Base-by-base conservation (phyloP, 2,888 invertebrate species). In the Trachelus tabidus region DNA sequence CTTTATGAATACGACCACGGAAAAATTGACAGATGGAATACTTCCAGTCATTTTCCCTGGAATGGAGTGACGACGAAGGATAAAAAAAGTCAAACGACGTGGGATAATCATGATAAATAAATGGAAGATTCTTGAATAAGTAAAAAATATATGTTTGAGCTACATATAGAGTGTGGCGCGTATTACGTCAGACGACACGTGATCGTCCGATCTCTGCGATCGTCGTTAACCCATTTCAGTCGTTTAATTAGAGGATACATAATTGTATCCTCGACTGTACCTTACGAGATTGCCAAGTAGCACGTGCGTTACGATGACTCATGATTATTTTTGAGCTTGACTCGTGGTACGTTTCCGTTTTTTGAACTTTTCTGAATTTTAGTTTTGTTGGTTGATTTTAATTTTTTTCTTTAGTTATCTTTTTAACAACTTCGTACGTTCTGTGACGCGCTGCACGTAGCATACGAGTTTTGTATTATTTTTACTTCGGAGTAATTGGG, bases 171-270 rank as follows among this genome's bases (percentile, higher is more conserved):
- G 40, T 23, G 2, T 56, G 6, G 23, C 40, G 40, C 40, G 9
- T 56, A 56, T 56, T 56, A 56, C 40, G 40, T 56, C 40, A 56
- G 40, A 71, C 31, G 11, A 15, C 71, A 33, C 71, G 71, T 71
- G 71, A 71, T 71, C 33, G 71, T 31, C 71, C 71, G 71, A 71
- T 71, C 71, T 33, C 33, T 33, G 71, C 71, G 71, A 31, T 71
- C 71, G 71, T 71, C 35, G 12, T 71, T 75, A 71, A 73, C 71
- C 73, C 37, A 75, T 77, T 77, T 69, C 74, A 69, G 75, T 68
- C 80, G 76, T 76, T 68, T 79, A 79, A 80, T 81, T 73, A 79
- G 75, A 68, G 37, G 71, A 71, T 73, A 69, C 35, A 76, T 68
- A 77, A 81, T 82, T 80, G 31, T 71, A 71, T 33, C 31, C 33